Evolutionary conservation across 1,140 invertebrate species (phyloP), one percentile per base, ranked within the genome.

Genomic region (Belonocnema kinseyi): DNA sequence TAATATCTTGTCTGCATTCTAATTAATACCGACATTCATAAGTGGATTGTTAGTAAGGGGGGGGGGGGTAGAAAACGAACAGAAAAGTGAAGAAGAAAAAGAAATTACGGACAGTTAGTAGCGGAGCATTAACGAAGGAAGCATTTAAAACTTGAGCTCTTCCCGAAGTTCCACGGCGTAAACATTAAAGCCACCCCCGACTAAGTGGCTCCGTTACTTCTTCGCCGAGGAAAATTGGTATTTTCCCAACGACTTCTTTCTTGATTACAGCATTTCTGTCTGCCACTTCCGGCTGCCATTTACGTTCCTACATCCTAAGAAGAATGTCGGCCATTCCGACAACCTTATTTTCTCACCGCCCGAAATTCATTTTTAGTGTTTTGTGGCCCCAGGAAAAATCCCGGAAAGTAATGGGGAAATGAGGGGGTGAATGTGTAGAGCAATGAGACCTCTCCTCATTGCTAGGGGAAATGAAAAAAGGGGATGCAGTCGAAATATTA

Each of bases 71-170:
- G 14, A n/a, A 53, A 77, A 71, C 71, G 21, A 46, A 66, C 19
- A 16, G 16, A 71, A 14, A 72, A 52, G 61, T n/a, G 40, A 26
- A 52, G 52, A 17, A 71, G 17, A 75, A 56, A n/a, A 70, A 46
- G 52, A 82, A 85, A 70, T 85, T 85, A 83, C 74, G 82, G 81
- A 75, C 79, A 75, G 33, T 85, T 78, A 74, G 77, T 66, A 74
- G 79, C 83, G 79, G 80, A 81, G 74, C 80, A 74, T 76, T 66
- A 75, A 78, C 83, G 79, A 83, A 83, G 74, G 50, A 77, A 79
- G 74, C 82, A 78, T 85, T 85, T 85, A 83, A 85, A 85, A 85
- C 77, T 85, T 80, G 75, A 80, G 81, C 77, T 76, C 70, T 77
- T 70, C 58, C 54, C 71, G 76, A 85, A 85, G 53, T 83, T 85